Conservation (phyloP, 2,113 vertebrate species). For the Opisthocomus hoazin region DNA sequence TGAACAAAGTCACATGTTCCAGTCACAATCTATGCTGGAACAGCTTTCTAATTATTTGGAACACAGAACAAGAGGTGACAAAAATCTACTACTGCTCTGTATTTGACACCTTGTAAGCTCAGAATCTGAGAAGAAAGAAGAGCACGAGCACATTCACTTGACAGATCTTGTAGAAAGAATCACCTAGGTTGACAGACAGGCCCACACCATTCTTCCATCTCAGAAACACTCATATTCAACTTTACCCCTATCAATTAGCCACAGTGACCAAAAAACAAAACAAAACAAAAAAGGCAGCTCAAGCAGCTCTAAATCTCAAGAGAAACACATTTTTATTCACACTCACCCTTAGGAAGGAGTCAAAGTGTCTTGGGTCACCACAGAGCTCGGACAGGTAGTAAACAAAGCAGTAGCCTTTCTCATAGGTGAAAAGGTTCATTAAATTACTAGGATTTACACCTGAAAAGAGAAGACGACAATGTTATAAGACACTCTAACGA, state of each 20-base stretch:
- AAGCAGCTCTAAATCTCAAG: neutral
- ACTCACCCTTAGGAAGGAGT: slow-evolving; percentile 88
- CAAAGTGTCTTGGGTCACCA: slow-evolving; percentile 85
- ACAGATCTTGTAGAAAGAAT: neutral
- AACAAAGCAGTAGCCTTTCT: slow-evolving; percentile 97
- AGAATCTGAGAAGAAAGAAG: neutral
- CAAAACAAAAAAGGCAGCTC: neutral
- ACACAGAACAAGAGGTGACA: neutral
- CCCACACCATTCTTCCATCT: neutral
- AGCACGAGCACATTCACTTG: neutral
- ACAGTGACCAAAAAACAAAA: neutral
- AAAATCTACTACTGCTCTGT: neutral
- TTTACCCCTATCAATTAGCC: neutral
- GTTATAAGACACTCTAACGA: neutral
- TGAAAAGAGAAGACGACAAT: slow-evolving; percentile 33
- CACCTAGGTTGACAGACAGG: neutral
- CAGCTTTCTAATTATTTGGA: neutral
- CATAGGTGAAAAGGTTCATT: slow-evolving; percentile 98
- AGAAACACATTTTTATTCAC: neutral
- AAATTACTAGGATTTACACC: slow-evolving; percentile 96
- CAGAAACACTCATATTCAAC: neutral
- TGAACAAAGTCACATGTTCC: neutral
- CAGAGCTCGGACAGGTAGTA: slow-evolving; percentile 92
- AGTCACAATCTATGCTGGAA: neutral
- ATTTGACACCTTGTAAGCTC: neutral